These are phyloP conservation scores for Syngnathoides biaculeatus DNA, from an alignment of 2,113 vertebrate genomes.

Conservation along the genomic window DNA sequence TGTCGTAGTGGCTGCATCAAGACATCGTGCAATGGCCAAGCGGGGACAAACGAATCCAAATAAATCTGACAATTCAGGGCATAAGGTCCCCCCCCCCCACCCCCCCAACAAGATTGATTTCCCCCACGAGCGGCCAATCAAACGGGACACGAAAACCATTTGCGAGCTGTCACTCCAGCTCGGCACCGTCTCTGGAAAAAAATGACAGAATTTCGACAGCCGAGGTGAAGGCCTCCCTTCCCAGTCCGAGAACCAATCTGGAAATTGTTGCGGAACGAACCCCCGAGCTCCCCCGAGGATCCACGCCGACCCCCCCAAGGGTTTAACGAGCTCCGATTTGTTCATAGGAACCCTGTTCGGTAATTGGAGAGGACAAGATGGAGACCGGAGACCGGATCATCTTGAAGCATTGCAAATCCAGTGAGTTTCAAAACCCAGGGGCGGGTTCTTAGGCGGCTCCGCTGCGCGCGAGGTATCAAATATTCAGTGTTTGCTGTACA, in stretches of 20 bases:
- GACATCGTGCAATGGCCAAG: too few relatives aligned
- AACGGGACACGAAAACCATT: slow-evolving; percentile 38
- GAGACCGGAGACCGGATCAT: not conserved
- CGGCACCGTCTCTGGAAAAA: slow-evolving; percentile 18
- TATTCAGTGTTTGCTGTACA: slow-evolving; percentile 69
- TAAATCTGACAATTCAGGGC: slow-evolving; percentile 15
- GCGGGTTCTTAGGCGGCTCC: not conserved
- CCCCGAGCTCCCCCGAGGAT: not conserved
- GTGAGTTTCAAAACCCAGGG: slow-evolving; percentile 3
- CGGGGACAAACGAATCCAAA: too few relatives aligned
- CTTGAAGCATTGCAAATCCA: too few relatives aligned
- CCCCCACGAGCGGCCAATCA: too few relatives aligned
- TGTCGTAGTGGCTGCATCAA: too few relatives aligned
- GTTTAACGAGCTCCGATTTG: slow-evolving; percentile 33
- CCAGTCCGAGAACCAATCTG: not conserved
- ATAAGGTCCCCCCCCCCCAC: not conserved
- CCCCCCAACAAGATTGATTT: slow-evolving; percentile 32
- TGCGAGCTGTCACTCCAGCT: slow-evolving; percentile 11
- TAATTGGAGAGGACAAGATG: slow-evolving; percentile 55
- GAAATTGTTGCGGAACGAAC: not conserved
- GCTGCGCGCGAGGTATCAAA: slow-evolving; percentile 55
- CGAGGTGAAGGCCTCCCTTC: too few relatives aligned
- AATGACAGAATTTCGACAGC: slow-evolving; percentile 7
- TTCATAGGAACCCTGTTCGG: slow-evolving; percentile 26
- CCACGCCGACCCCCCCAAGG: not conserved